Base-by-base conservation (phyloP, 2,797 vertebrate genomes). In the Xenops minutus region DNA sequence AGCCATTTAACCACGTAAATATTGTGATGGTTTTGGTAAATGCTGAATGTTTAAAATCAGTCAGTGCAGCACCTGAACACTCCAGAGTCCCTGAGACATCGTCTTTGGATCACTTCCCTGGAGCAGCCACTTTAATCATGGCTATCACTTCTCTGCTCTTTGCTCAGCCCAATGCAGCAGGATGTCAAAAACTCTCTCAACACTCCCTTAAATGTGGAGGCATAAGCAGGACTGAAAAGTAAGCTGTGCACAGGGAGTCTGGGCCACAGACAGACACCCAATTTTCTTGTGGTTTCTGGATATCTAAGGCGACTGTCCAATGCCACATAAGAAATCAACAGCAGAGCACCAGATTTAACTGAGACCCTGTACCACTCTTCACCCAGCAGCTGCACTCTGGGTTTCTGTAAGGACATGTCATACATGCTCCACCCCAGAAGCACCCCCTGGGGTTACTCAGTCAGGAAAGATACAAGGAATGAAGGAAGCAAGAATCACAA, bases 211-310 rank as follows among this genome's bases (percentile, higher is more conserved):
- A 61, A 52, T 0, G 1, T 54, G n/a, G 13, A 83, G 46, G 12
- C 32, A 48, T 0, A 0, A 54, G 27, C 14, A 84, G 23, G 17
- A 15, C 16, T 51, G 61, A 88, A 59, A 32, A 14, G 2, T 3
- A 27, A 17, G 27, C 16, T 92, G 17, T 39, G 58, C 46, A 48
- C 15, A 58, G 22, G 13, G 11, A 3, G 4, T 32, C 34, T 55
- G 56, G 85, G 39, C 22, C 49, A 55, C 4, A 75, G 49, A 10
- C 24, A 85, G 30, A 23, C 52, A 62, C 4, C 0, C 8, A 72
- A 1, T 17, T 39, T 89, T 29, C n/a, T 18, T 20, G 6, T 3
- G 2, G 12, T 43, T 68, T 41, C 29, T 76, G 48, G 22, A 24
- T 62, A 26, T 62, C 62, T 52, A 30, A 43, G 30, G 19, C 43